Percentiles rank a stretch among this genome's conserved stretches.
Evolutionary conservation across 2,888 invertebrate genomes (phyloP).

Genomic region (Scaptodrosophila latifasciaeformis): DNA sequence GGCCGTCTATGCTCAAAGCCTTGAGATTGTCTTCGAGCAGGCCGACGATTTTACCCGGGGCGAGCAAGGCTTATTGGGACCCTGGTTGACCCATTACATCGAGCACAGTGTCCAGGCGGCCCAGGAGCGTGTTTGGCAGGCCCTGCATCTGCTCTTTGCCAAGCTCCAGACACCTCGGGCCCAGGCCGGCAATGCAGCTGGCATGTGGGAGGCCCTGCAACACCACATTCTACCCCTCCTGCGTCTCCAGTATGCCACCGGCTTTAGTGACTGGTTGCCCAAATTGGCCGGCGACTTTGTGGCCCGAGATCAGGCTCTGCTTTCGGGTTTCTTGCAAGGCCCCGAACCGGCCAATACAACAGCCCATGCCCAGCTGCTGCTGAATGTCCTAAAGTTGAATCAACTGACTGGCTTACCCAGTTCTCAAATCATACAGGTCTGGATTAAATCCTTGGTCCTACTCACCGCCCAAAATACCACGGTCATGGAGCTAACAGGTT

Average conservation of each 20-base stretch:
- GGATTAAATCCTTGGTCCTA: constrained; percentile 72
- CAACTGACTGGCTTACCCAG: constrained; percentile 25
- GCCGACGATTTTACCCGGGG: constrained; percentile 66
- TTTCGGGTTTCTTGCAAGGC: constrained; percentile 55
- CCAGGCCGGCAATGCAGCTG: constrained; percentile 13
- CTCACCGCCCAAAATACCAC: constrained; percentile 68
- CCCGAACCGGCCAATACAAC: constrained; percentile 61
- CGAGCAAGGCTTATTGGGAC: constrained; percentile 66
- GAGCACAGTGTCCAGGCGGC: constrained; percentile 65
- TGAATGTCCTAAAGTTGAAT: constrained; percentile 54
- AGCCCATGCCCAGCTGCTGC: constrained; percentile 60
- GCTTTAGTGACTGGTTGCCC: constrained; percentile 69
- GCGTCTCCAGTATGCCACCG: constrained; percentile 62
- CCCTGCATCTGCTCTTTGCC: constrained; percentile 65
- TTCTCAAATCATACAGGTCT: constrained; percentile 67
- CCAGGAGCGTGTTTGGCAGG: constrained; percentile 71
- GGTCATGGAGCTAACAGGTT: constrained; percentile 58
- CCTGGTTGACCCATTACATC: constrained; percentile 72
- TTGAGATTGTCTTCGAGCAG: constrained; percentile 64
- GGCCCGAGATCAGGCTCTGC: constrained; percentile 53
- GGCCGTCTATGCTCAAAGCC: constrained; percentile 59
- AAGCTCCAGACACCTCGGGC: constrained; percentile 36
- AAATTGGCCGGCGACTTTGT: constrained; percentile 70
- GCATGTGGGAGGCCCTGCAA: constrained; percentile 64
- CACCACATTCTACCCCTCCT: constrained; percentile 69